Conservation (phyloP, 2,797 vertebrate species). For the Parotocinclus haroldoi region DNA sequence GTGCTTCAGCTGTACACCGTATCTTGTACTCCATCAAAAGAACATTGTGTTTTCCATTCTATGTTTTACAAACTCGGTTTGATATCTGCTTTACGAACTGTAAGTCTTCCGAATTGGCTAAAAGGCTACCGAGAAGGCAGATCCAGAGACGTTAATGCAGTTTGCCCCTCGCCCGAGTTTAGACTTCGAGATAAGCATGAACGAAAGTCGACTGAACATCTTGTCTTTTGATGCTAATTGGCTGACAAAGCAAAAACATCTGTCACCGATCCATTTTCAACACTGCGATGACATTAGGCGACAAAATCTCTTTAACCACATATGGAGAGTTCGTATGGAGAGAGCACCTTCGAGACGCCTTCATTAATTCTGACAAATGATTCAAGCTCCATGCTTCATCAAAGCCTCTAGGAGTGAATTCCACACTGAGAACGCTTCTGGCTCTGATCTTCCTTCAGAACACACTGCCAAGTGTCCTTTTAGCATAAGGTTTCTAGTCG, state of each 20-base stretch:
- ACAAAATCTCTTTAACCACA: conserved; percentile 21
- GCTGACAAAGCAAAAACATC: conserved; percentile 26
- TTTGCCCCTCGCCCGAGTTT: too few relatives aligned
- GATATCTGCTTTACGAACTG: not conserved
- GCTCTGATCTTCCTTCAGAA: not conserved
- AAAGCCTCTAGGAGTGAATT: not conserved
- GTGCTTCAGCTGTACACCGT: too few relatives aligned
- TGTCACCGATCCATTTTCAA: conserved; percentile 13
- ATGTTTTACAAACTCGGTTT: not conserved
- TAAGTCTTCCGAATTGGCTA: not conserved
- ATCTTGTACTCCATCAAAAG: too few relatives aligned
- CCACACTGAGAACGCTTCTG: not conserved
- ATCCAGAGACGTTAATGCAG: too few relatives aligned
- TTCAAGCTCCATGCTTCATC: not conserved
- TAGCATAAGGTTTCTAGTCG: conserved; percentile 76
- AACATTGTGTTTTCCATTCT: too few relatives aligned
- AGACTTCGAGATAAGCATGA: not conserved
- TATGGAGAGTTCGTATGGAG: conserved; percentile 29
- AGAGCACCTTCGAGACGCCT: not conserved
- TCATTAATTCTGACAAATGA: conserved; percentile 30
- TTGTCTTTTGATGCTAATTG: conserved; percentile 20
- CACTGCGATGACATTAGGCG: conserved; percentile 6
- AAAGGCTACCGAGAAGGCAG: not conserved
- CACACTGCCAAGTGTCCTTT: conserved; percentile 73
- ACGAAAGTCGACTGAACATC: not conserved